Conservation (phyloP, 2,113 vertebrate genomes). For the Peromyscus californicus region DNA sequence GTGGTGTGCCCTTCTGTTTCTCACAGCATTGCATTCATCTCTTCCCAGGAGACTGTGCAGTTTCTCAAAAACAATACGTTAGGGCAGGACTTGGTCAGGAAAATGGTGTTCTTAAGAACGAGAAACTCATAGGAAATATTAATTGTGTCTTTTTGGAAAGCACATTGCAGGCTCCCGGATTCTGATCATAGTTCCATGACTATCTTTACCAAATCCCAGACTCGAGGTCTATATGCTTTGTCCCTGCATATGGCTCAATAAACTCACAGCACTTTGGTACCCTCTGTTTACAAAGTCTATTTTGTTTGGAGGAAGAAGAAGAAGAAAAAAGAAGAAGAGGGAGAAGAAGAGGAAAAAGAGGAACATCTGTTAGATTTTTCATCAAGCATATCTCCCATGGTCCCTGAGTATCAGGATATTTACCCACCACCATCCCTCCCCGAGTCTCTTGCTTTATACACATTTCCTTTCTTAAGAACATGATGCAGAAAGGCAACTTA, state of each 20-base stretch:
- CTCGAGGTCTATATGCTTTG: background rate
- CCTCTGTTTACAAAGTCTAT: background rate
- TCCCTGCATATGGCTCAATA: background rate
- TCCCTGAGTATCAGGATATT: background rate
- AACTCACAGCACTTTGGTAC: background rate
- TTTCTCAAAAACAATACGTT: constrained; percentile 76
- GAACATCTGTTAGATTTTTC: background rate
- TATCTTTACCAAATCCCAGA: constrained; percentile 1
- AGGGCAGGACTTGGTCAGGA: constrained; percentile 27
- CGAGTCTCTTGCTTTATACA: background rate
- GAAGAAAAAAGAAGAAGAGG: background rate
- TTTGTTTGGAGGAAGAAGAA: background rate
- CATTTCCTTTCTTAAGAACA: constrained; percentile 36
- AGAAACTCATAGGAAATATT: background rate
- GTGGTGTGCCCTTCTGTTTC: constrained; percentile 72
- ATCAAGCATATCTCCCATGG: background rate
- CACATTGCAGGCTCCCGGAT: background rate
- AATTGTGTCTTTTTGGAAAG: background rate
- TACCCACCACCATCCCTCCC: background rate
- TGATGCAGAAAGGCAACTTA: constrained; percentile 62
- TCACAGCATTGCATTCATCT: constrained; percentile 78
- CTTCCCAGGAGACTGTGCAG: constrained; percentile 79
- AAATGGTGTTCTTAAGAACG: constrained; percentile 35
- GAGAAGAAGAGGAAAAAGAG: background rate
- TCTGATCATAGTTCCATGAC: background rate